phyloP scores from a whole-genome alignment of 2,888 invertebrate genomes.

The Stenotaenia linearis region DNA sequence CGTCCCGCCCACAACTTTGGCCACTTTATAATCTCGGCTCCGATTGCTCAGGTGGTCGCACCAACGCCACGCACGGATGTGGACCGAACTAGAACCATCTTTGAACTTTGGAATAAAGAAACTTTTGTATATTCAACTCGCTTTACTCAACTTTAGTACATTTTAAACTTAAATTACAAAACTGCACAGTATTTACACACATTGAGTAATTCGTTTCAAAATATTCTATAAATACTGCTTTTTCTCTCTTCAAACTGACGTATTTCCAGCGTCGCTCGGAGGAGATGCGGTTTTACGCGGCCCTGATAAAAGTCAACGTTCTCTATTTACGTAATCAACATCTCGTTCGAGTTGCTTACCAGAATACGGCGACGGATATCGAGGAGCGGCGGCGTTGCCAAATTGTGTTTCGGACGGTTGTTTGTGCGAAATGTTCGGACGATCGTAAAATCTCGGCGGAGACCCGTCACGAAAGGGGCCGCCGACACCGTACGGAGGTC shows the following conservation, averaged over 20 bases:
- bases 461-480: neutral
- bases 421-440: neutral
- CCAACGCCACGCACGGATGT: neutral
- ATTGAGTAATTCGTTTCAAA: too few relatives aligned
- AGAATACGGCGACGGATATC: neutral
- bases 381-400: neutral
- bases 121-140: too few relatives aligned
- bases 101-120: too few relatives aligned
- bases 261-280: neutral
- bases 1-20: neutral
- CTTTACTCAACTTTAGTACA: too few relatives aligned
- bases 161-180: too few relatives aligned
- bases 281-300: neutral
- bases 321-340: too few relatives aligned
- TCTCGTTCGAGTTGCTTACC: neutral
- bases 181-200: neutral
- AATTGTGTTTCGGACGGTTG: neutral
- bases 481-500: neutral
- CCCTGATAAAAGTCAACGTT: neutral
- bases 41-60: neutral
- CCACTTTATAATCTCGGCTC: neutral
- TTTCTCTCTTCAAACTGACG: neutral
- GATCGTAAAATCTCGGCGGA: neutral
- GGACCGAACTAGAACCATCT: neutral
- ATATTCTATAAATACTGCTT: neutral